Base-by-base conservation (phyloP, 2,797 vertebrate genomes). In the Oreochromis mossambicus region DNA sequence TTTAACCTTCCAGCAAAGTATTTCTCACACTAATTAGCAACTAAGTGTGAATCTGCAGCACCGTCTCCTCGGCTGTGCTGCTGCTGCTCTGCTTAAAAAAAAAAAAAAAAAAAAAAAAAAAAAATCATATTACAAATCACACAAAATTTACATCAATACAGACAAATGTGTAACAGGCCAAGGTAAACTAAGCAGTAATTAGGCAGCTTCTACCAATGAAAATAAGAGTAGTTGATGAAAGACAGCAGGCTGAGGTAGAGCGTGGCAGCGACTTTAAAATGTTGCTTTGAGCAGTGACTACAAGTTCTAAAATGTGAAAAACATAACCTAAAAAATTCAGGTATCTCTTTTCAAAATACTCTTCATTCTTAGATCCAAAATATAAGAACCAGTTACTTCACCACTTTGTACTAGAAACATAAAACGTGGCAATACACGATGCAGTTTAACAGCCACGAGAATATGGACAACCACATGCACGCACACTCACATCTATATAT, bases 231-330 rank as follows among this genome's bases (percentile, higher is more conserved):
- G 77, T 1, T 43, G 79, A 83, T 79, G 83, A 89, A 87, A 88
- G 83, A 21, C 82, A 43, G 61, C 2, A 88, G 87, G 86, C 79
- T 87, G 92, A 94, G 92, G 92, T 92, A 93, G 91, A 91, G 77
- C 13, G 24, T 3, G 80, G 89, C 52, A 77, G 56, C 21, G 56
- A 83, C 58, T 76, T 41, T 32, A 12, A 83, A 83, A 63, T 41
- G 46, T 75, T 70, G 41, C 68, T 46, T 73, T 73, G 15, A 73
- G 68, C 41, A 29, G 68, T 48, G 41, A 48, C 41, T 26, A 34
- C 41, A 4, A 55, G 73, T 68, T 9, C 19, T 78, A 15, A 29
- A 80, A 79, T 19, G 14, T 73, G 51, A 34, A 73, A n/a, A 43
- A 43, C 21, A 15, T 6, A 41, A 70, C 38, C 38, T 43, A 26